Evolutionary conservation across 1,140 invertebrate genomes (phyloP), one percentile per base, ranked within the genome.

Genomic region (Solenopsis fugax): DNA sequence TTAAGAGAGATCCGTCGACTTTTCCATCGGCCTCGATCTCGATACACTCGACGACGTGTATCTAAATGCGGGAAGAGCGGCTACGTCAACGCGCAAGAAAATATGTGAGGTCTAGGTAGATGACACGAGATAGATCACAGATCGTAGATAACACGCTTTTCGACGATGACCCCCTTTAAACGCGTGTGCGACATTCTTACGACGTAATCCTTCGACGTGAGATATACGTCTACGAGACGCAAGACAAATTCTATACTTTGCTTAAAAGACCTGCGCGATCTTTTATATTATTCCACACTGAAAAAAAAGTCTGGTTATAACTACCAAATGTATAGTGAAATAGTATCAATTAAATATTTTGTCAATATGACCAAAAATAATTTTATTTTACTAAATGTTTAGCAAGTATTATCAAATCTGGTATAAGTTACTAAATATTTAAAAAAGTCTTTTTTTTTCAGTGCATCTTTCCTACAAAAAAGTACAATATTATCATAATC

Each of bases 21-120:
- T 91, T 91, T 91, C 90, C 81, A 80, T 89, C 88, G 91, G 89
- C 89, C 90, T 90, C 91, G 87, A 91, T 91, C 90, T 89, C 58
- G 52, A 76, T 85, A 65, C 62, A 84, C 78, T 50, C 85, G 78
- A 50, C 77, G 52, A 58, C 54, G 73, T 76, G 76, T 69, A 80
- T 86, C 76, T 86, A 84, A 84, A 78, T 78, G 82, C 73, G 82
- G 71, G 58, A 85, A 85, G 72, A 85, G 82, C 73, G 82, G 73
- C 82, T 78, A 75, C 82, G 82, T 84, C 80, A 82, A 84, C 80
- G 80, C 69, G 54, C 80, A 84, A 84, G 80, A 84, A 84, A 84
- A 84, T 84, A 86, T 82, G 76, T 84, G 62, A 87, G 85, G 85
- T 87, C 85, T 60, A 84, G 78, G 48, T 82, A 87, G 85, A 87